phyloP scores from a whole-genome alignment of 2,797 vertebrate species.

The Chaenodraco wilsoni region DNA sequence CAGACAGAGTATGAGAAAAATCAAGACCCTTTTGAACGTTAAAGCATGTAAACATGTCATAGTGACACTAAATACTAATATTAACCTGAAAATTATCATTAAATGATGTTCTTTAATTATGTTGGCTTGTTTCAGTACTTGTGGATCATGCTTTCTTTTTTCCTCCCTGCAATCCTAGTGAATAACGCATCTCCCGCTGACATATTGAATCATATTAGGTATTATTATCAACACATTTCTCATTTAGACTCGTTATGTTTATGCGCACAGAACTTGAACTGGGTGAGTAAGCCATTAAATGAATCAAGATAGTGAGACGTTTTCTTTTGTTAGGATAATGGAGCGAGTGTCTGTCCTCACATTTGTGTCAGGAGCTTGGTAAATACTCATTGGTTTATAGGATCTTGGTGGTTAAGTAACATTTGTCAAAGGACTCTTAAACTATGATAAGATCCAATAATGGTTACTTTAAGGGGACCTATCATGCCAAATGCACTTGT shows the following conservation, averaged over 20 bases:
- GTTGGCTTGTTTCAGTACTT: background rate
- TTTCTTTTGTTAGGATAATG: background rate
- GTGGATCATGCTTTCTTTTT: background rate
- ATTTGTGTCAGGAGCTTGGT: background rate
- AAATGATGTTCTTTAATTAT: too few species aligned
- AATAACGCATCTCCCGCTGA: constrained; percentile 1
- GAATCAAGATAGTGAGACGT: background rate
- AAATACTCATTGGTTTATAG: background rate
- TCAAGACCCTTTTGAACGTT: too few species aligned
- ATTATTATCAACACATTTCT: background rate
- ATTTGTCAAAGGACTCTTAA: background rate
- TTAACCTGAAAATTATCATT: too few species aligned
- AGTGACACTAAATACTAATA: too few species aligned
- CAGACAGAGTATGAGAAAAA: too few species aligned
- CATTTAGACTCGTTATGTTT: background rate
- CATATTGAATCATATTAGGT: background rate
- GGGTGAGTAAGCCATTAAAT: background rate
- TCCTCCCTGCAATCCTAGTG: background rate
- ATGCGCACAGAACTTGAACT: background rate
- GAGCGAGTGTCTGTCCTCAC: background rate
- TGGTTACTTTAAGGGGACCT: too few species aligned
- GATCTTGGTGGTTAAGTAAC: background rate
- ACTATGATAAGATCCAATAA: too few species aligned
- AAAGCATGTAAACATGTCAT: too few species aligned
- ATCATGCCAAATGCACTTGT: too few species aligned